Conservation (phyloP, 1,140 invertebrate genomes). For the Trachymyrmex cornetzi region DNA sequence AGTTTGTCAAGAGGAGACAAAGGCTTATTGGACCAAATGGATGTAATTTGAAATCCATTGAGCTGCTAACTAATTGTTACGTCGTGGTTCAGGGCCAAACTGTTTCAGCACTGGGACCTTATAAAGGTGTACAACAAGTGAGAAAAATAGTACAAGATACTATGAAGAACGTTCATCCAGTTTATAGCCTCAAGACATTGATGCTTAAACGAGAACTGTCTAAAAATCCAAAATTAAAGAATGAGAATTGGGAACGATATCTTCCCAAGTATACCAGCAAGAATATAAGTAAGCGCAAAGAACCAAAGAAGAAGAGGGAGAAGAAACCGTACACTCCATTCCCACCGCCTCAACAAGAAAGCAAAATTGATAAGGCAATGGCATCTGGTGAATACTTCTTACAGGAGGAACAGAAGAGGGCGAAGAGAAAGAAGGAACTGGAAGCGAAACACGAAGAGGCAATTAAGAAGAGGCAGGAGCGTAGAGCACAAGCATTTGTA, state of each 20-base stretch:
- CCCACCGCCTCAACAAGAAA: constrained; percentile 96
- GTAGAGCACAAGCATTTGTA: constrained; percentile 93
- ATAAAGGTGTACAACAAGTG: constrained; percentile 97
- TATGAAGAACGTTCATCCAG: constrained; percentile 99
- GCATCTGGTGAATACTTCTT: constrained; percentile 99
- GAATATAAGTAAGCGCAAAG: constrained; percentile 94
- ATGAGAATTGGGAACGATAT: constrained; percentile 99
- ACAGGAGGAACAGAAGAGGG: constrained; percentile 93
- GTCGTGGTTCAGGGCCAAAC: constrained; percentile 99
- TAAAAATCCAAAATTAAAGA: constrained; percentile 96
- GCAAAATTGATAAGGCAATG: constrained; percentile 97
- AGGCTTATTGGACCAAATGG: constrained; percentile 98
- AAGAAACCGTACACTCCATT: constrained; percentile 99
- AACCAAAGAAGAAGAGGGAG: constrained; percentile 94
- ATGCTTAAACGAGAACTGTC: constrained; percentile 99
- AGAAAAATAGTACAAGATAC: constrained; percentile 97
- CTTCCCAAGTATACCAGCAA: constrained; percentile 98
- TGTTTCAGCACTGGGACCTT: constrained; percentile 98
- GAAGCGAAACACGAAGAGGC: constrained; percentile 91
- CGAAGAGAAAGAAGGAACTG: constrained; percentile 91
- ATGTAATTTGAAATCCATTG: constrained; percentile 98
- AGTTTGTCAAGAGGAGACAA: constrained; percentile 98
- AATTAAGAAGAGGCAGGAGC: constrained; percentile 91
- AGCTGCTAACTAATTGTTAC: constrained; percentile 99
- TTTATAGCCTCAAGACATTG: constrained; percentile 99